Base-by-base conservation (phyloP, 2,797 vertebrate genomes). In the Calcarius lapponicus region DNA sequence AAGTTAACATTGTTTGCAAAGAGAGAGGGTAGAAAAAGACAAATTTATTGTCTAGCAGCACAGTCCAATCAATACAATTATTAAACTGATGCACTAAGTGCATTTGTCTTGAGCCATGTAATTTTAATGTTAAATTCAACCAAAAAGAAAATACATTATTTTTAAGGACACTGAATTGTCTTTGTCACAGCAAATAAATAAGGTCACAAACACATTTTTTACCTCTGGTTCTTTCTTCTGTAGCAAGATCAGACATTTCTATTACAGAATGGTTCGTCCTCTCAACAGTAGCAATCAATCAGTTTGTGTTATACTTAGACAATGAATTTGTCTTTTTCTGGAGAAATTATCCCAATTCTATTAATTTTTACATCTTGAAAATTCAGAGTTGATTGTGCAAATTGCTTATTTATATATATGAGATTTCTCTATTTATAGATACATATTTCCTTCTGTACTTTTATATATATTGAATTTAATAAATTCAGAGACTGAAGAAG, bases 171-270 rank as follows among this genome's bases (percentile, higher is more conserved):
- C 24, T 26, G 34, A 74, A 80, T 91, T 94, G 86, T 86, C 56
- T 93, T 93, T 90, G 54, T 80, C 47, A 32, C 34, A 83, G 50
- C n/a, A 97, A 94, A 93, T 86, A 83, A 88, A 86, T 43, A 75
- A 86, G 65, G 38, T 50, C 61, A 32, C 34, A 70, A 90, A 71
- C 4, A 48, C 32, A 73, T 94, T 93, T 92, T 70, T 91, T 82
- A 64, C 8, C 50, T 69, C 51, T 82, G 48, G 43, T 34, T 82
- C 54, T 79, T 84, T 47, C 32, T 79, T 75, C 50, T 11, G 0
- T 45, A 61, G n/a, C 0, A 1, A 65, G 36, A 66, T 47, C 74
- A 66, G 61, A 78, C 8, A 31, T 64, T 86, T 66, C n/a, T 40
- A 34, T 69, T 83, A 48, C 87, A 96, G 93, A 84, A 60, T n/a